phyloP scores from a whole-genome alignment of 2,113 vertebrate species.

The Pipra filicauda region DNA sequence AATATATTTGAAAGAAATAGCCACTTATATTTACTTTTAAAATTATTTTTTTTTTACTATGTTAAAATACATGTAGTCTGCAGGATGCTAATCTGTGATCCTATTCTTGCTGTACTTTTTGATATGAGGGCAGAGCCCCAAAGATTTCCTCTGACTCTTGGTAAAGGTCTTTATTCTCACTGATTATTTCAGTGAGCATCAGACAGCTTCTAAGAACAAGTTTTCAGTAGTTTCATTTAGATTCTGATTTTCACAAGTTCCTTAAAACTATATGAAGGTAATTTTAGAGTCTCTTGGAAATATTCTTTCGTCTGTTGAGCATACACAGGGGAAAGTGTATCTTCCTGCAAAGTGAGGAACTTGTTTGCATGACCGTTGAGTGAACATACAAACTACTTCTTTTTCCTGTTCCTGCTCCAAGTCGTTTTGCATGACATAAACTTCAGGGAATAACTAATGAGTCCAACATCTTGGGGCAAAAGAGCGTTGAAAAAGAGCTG shows the following conservation, averaged over 20 bases:
- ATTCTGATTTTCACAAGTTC: not conserved
- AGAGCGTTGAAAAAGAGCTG: not conserved
- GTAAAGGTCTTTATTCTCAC: not conserved
- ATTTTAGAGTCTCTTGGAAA: not conserved
- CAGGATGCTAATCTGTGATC: not conserved
- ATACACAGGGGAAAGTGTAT: not conserved
- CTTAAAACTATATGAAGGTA: not conserved
- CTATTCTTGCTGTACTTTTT: not conserved
- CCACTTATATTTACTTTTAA: not conserved
- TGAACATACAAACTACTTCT: not conserved
- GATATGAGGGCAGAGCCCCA: not conserved
- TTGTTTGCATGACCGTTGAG: not conserved
- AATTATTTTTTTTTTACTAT: not conserved
- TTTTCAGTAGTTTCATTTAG: not conserved
- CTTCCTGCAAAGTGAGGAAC: not conserved
- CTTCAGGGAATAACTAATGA: not conserved
- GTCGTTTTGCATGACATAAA: not conserved
- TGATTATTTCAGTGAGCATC: not conserved
- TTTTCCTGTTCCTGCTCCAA: not conserved
- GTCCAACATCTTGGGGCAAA: not conserved
- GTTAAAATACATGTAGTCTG: not conserved
- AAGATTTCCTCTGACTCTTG: not conserved
- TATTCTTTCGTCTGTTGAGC: not conserved
- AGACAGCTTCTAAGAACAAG: not conserved
- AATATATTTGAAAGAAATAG: not conserved